Base-by-base conservation (phyloP, 2,797 vertebrate species). In the Austrolebias charrua region DNA sequence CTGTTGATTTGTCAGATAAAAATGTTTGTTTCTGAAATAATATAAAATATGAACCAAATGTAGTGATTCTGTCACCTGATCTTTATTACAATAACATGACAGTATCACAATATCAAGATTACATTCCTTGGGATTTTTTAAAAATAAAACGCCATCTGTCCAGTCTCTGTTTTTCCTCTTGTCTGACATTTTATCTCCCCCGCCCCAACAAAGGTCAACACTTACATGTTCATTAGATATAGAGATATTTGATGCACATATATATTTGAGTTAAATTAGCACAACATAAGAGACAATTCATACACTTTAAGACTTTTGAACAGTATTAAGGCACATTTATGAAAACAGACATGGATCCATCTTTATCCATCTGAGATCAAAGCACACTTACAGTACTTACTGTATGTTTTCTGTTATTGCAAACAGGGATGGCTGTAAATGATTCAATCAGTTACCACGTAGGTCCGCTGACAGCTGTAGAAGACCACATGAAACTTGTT, bases 181-280 rank as follows among this genome's bases (percentile, higher is more conserved):
- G 58, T 67, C 65, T 63, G 59, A 68, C 48, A 60, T 67, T 61
- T 70, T 48, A 52, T 8, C 50, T 64, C 71, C 54, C 68, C 82
- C 62, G 75, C 64, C 71, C 71, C 9, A n/a, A 3, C n/a, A 84
- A 62, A 61, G 69, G 40, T 76, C 78, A 73, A 76, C 78, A 64
- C 57, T 45, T 69, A 86, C 63, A 86, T 73, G 78, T 19, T 75
- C 68, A 74, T 43, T 77, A 81, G 57, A 75, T 84, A 83, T 84
- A 83, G 55, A 66, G 60, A 47, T 73, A 48, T 73, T 78, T 77
- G 66, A 76, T 61, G 80, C 63, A 78, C 52, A 70, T 49, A 83
- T 78, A 86, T 78, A 82, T 60, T 60, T 11, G 55, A 75, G 76
- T 87, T 89, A 88, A 90, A 88, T 90, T 87, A 89, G 73, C 83